Conservation (phyloP, 1,140 invertebrate genomes). For the Cotesia chilonis region DNA sequence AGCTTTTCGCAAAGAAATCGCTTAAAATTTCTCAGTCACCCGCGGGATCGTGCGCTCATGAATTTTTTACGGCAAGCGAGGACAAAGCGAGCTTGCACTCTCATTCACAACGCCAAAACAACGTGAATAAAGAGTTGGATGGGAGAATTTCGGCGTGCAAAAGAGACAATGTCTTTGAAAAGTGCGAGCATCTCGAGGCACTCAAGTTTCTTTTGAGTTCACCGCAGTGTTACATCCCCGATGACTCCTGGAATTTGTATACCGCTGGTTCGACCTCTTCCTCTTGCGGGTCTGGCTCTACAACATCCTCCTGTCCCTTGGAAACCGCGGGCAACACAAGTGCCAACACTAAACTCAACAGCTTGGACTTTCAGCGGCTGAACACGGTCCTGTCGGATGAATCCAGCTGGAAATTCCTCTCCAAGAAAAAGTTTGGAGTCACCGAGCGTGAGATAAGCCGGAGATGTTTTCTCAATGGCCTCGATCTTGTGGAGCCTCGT, state of each 20-base stretch:
- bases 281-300: too few relatives aligned
- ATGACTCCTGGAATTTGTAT: constrained; percentile 39
- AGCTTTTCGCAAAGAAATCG: constrained; percentile 33
- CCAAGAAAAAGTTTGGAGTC: constrained; percentile 32
- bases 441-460: constrained; percentile 6
- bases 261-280: background rate
- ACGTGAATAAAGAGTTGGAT: too few relatives aligned
- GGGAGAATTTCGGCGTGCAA: background rate
- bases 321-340: constrained; percentile 10
- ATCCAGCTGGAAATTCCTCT: constrained; percentile 31
- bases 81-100: background rate
- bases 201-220: constrained; percentile 56
- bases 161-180: constrained; percentile 2
- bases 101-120: background rate
- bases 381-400: constrained; percentile 53
- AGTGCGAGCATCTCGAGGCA: constrained; percentile 49
- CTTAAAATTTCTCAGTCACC: constrained; percentile 10
- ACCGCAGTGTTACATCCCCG: constrained; percentile 43
- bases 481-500: constrained; percentile 43
- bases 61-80: background rate
- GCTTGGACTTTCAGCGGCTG: constrained; percentile 56
- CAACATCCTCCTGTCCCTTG: constrained; percentile 2
- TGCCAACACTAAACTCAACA: constrained; percentile 51
- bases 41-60: constrained; percentile 12
- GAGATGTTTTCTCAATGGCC: constrained; percentile 32